Base-by-base conservation (phyloP, 1,140 invertebrate genomes). In the Dreissena polymorpha region DNA sequence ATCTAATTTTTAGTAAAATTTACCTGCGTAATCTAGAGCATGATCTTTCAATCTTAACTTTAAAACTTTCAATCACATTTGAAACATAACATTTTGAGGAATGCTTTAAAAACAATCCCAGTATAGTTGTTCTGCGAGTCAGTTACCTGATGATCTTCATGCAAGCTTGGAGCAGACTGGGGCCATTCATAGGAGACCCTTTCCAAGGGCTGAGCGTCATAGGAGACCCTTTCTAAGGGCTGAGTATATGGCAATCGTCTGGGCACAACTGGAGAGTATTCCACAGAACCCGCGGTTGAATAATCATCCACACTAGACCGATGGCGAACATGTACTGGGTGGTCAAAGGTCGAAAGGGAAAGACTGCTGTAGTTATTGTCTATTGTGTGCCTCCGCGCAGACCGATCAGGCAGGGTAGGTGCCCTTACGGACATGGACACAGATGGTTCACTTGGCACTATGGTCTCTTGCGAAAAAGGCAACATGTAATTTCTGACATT, bases 91-190 rank as follows among this genome's bases (percentile, higher is more conserved):
- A 39, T 8, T 39, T 39, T 39, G 39, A 39, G 8, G 39, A 5
- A 39, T 39, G 39, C 39, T 39, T 39, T 5, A 39, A 39, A 39
- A 39, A n/a, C n/a, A n/a, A n/a, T n/a, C n/a, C 39, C 2, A 39
- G 2, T 8, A 39, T 8, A 39, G 39, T 39, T 5, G 39, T 39
- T 39, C 39, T 5, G 39, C 39, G 8, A 39, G 39, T 71, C 18
- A 65, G 29, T 68, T 51, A 77, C 75, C 75, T 77, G 75, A 77
- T 68, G 64, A 39, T 51, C 65, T 39, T 77, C 75, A 53, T 77
- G 64, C 68, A 25, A 25, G 21, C 63, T 63, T 0, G 75, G 75
- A 23, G 75, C 65, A 10, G 64, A 29, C 23, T 29, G 49, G 0
- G 75, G 75, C 29, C 68, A 77, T n/a, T 77, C 75, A 68, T 50